A percentile compares a stretch with the other conserved stretches of the same genome.
Evolutionary conservation across 2,113 vertebrate genomes (phyloP).

Genomic region (Ammodytes dubius): DNA sequence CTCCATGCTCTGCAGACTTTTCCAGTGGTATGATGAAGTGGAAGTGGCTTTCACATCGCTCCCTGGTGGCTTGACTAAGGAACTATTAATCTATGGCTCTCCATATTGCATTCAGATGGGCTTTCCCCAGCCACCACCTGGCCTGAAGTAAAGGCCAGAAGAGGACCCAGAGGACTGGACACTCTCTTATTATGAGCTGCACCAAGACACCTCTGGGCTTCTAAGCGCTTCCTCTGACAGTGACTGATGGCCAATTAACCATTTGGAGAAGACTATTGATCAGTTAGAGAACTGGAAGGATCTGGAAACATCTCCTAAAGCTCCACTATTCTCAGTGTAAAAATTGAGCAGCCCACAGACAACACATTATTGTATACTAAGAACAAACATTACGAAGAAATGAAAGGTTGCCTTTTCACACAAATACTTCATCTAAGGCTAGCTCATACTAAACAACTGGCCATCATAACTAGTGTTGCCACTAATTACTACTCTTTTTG

Average conservation of each 20-base stretch:
- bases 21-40: slow-evolving; percentile 74
- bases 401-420: neutral
- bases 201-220: slow-evolving; percentile 82
- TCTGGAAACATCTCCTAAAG: slow-evolving; percentile 69
- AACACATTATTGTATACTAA: slow-evolving; percentile 37
- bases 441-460: neutral
- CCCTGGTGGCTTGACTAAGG: slow-evolving; percentile 80
- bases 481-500: too few relatives aligned
- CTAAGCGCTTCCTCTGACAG: slow-evolving; percentile 79
- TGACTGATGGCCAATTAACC: slow-evolving; percentile 88
- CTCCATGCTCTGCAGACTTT: slow-evolving; percentile 35
- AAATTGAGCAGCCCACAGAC: slow-evolving; percentile 41
- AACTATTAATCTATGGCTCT: slow-evolving; percentile 82
- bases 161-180: slow-evolving; percentile 79
- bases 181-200: slow-evolving; percentile 81
- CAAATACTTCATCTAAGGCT: neutral
- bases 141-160: slow-evolving; percentile 76
- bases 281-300: slow-evolving; percentile 70
- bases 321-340: slow-evolving; percentile 53
- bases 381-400: slow-evolving; percentile 35
- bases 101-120: slow-evolving; percentile 82
- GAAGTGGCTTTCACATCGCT: slow-evolving; percentile 79
- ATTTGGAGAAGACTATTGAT: slow-evolving; percentile 84
- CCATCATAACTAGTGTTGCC: neutral
- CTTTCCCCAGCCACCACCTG: slow-evolving; percentile 72